phyloP scores from a whole-genome alignment of 2,797 vertebrate genomes.

The Xiphophorus birchmanni region DNA sequence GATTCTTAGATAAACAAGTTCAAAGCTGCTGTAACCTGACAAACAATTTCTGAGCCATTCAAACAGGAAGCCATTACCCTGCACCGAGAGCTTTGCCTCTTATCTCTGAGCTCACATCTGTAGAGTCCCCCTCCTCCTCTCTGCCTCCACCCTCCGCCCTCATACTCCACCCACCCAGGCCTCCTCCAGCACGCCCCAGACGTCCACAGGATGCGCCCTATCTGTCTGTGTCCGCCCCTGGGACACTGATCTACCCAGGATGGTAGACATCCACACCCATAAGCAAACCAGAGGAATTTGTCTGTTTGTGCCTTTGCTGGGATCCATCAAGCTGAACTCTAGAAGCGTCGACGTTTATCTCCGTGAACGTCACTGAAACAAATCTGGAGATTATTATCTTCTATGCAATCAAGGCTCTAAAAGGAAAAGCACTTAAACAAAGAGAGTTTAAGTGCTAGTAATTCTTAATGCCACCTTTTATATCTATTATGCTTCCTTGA shows the following conservation, averaged over 20 bases:
- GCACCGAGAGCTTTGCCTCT: constrained; percentile 63
- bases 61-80: constrained; percentile 83
- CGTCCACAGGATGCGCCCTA: constrained; percentile 74
- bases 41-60: constrained; percentile 65
- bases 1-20: constrained; percentile 70
- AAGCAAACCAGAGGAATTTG: constrained; percentile 59
- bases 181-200: constrained; percentile 51
- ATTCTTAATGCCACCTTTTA: not conserved
- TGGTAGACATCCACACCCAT: constrained; percentile 66
- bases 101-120: constrained; percentile 81
- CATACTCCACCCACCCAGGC: constrained; percentile 54
- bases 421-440: not conserved
- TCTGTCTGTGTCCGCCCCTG: constrained; percentile 64
- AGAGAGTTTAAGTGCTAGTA: too few species aligned
- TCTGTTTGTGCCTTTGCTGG: constrained; percentile 55
- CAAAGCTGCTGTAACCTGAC: constrained; percentile 66
- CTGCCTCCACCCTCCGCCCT: constrained; percentile 9
- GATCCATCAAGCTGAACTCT: constrained; percentile 1
- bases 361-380: not conserved
- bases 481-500: too few species aligned
- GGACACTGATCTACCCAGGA: constrained; percentile 45
- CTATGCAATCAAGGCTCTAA: not conserved
- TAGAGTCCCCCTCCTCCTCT: constrained; percentile 36
- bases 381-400: not conserved
- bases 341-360: not conserved